A percentile compares a stretch with the other conserved stretches of the same genome.
Conservation (phyloP, 2,888 invertebrate genomes). For the Himalopsyche anomala region DNA sequence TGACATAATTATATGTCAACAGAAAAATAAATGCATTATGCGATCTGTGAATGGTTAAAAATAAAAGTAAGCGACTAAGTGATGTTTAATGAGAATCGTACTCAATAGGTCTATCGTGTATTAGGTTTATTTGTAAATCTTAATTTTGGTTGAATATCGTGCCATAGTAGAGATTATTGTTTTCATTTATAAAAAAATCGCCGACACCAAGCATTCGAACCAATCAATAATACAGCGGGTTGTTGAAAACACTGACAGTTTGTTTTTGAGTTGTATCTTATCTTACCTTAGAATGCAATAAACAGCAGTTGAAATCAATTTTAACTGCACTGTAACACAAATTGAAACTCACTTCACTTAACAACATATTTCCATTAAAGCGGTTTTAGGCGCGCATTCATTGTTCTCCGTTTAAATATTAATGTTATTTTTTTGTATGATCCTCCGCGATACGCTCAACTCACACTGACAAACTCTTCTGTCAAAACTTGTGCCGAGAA, state of each 20-base stretch:
- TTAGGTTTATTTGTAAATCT: too few species aligned
- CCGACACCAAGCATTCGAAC: background rate
- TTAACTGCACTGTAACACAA: slow-evolving; percentile 48
- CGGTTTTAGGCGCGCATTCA: slow-evolving; percentile 18
- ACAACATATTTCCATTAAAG: slow-evolving; percentile 50
- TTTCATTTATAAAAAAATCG: too few species aligned
- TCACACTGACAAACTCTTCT: slow-evolving; percentile 14
- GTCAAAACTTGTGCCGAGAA: slow-evolving; percentile 44
- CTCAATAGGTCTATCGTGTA: too few species aligned
- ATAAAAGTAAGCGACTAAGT: too few species aligned
- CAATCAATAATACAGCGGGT: slow-evolving; percentile 44
- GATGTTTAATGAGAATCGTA: too few species aligned
- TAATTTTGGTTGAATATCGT: too few species aligned
- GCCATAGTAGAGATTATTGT: too few species aligned
- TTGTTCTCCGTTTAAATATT: background rate
- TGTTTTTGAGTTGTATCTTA: slow-evolving; percentile 9
- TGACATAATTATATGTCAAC: too few species aligned
- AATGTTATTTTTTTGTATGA: background rate
- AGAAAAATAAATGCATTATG: too few species aligned
- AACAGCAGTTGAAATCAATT: slow-evolving; percentile 38
- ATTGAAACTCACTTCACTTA: slow-evolving; percentile 46
- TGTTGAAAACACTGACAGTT: slow-evolving; percentile 46
- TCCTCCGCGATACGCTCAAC: background rate
- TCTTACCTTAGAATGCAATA: slow-evolving; percentile 41
- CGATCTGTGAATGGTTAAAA: too few species aligned